Evolutionary conservation across 2,888 invertebrate species (phyloP).

Genomic region (Brachyptera putata): DNA sequence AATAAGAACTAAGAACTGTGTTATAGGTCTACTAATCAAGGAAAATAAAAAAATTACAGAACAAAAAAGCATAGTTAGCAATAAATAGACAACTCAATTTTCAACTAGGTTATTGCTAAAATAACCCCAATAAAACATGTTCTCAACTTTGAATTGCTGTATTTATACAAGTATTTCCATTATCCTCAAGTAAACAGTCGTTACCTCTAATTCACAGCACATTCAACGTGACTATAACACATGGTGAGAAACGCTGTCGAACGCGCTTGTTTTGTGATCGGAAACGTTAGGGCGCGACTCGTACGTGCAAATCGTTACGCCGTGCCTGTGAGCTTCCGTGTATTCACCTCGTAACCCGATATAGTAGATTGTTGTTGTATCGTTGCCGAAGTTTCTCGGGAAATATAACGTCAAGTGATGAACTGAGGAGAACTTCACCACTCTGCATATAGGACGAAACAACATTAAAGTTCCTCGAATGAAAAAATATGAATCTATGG

Average conservation of each 20-base stretch:
- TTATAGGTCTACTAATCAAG: too few species aligned
- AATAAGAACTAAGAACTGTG: too few species aligned
- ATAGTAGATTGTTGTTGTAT: constrained; percentile 83
- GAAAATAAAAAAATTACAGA: too few species aligned
- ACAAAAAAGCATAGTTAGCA: too few species aligned
- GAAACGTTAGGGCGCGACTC: constrained; percentile 79
- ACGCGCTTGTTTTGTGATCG: constrained; percentile 73
- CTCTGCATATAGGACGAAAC: constrained; percentile 55
- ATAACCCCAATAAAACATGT: too few species aligned
- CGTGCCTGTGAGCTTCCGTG: constrained; percentile 75
- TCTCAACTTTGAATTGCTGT: too few species aligned
- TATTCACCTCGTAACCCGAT: constrained; percentile 95
- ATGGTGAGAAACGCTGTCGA: constrained; percentile 57
- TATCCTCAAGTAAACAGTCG: too few species aligned
- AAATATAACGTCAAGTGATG: constrained; percentile 88
- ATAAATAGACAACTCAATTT: too few species aligned
- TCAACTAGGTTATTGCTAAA: too few species aligned
- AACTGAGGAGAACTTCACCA: constrained; percentile 87
- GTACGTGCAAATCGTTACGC: constrained; percentile 88
- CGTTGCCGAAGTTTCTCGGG: constrained; percentile 80
- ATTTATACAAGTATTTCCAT: too few species aligned
- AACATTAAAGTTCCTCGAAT: constrained; percentile 16
- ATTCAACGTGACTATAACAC: constrained; percentile 52
- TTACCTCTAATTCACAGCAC: too few species aligned
- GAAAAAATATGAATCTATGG: constrained; percentile 24